phyloP scores from a whole-genome alignment of 2,888 invertebrate species.

The Eristalinus sepulchralis region DNA sequence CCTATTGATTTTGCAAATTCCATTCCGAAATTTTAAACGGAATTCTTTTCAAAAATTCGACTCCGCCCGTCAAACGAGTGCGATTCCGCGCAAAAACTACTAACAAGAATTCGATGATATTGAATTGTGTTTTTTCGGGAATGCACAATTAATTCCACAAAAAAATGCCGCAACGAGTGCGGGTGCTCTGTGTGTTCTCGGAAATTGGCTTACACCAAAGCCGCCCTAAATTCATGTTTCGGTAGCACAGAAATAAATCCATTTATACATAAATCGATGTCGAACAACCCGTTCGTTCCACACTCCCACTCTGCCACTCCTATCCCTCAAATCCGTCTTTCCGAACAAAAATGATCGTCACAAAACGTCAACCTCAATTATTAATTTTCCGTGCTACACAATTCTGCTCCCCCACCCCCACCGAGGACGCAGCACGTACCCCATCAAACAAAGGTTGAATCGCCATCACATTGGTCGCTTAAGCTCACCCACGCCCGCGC shows the following conservation, averaged over 20 bases:
- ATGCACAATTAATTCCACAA: neutral
- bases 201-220: neutral
- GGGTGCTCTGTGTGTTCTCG: neutral
- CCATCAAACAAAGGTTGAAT: neutral
- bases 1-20: no score
- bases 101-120: neutral
- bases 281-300: neutral
- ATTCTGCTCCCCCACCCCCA: constrained; percentile 7
- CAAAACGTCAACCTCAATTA: constrained; percentile 36
- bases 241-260: neutral
- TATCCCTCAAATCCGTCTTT: neutral
- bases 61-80: neutral
- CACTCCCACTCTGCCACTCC: neutral
- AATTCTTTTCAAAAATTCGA: no score
- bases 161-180: neutral
- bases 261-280: neutral
- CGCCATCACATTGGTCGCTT: constrained; percentile 17
- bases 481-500: neutral
- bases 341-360: neutral
- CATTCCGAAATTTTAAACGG: no score
- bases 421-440: neutral
- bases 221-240: neutral
- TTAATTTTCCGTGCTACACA: constrained; percentile 31
- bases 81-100: neutral
- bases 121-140: neutral